phyloP scores from a whole-genome alignment of 2,113 vertebrate species.

The Orthonyx spaldingii region DNA sequence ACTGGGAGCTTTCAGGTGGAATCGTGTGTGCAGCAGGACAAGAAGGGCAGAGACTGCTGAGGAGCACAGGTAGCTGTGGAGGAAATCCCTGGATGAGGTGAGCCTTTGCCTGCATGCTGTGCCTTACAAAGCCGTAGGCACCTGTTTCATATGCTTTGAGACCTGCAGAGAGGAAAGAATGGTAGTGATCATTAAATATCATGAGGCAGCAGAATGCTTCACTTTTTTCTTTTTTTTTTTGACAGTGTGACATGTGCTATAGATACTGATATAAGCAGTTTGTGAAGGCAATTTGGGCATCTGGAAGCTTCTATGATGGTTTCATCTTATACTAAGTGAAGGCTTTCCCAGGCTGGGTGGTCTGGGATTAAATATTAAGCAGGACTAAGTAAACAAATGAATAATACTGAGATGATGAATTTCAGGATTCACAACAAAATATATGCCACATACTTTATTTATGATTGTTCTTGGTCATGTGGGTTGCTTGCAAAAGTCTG shows the following conservation, averaged over 20 bases:
- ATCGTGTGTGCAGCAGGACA: accelerated
- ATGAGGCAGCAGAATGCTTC: neutral
- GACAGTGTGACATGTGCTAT: neutral
- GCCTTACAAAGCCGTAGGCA: neutral
- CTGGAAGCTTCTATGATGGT: neutral
- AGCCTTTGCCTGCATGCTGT: neutral
- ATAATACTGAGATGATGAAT: neutral
- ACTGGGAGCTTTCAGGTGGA: neutral
- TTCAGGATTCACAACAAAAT: neutral
- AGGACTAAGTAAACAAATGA: neutral
- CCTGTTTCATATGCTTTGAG: neutral
- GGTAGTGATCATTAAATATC: neutral
- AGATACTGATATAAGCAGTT: neutral
- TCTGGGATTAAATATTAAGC: neutral
- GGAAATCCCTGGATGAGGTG: neutral
- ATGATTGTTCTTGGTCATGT: neutral
- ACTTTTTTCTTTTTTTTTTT: neutral
- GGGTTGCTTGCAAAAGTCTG: neutral
- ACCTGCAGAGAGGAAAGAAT: neutral
- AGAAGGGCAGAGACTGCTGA: neutral
- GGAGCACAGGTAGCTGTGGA: too few species aligned
- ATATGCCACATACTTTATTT: neutral
- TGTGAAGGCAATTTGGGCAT: neutral
- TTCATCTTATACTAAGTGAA: neutral
- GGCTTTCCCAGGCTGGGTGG: neutral